A percentile compares a stretch with the other conserved stretches of the same genome.
Evolutionary conservation across 2,113 vertebrate genomes (phyloP).

Genomic region (Embiotoca jacksoni): DNA sequence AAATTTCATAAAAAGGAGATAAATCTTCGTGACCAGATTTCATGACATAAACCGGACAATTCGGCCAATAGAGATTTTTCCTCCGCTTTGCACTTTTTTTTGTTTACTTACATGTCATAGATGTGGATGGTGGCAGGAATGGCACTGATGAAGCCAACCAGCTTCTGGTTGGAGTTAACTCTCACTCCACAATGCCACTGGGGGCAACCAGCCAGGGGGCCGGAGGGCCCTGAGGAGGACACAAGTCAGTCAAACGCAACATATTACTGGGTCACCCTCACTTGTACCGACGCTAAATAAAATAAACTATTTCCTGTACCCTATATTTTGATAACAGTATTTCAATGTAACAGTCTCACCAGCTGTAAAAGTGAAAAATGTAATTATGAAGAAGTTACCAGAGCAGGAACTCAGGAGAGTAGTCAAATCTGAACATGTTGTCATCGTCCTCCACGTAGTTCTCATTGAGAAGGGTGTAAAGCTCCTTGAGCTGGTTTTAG

Average conservation of each 20-base stretch:
- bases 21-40: too few species aligned
- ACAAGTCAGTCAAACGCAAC: neutral
- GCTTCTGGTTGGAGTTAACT: conserved; percentile 96
- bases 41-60: neutral
- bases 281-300: too few species aligned
- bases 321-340: too few species aligned
- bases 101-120: conserved; percentile 91
- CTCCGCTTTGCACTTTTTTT: neutral
- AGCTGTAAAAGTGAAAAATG: neutral
- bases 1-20: too few species aligned
- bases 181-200: conserved; percentile 99
- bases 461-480: conserved; percentile 97
- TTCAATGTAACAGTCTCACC: too few species aligned
- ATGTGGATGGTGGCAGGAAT: conserved; percentile 95
- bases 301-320: too few species aligned
- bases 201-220: conserved; percentile 95
- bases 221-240: conserved; percentile 89
- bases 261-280: neutral
- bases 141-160: conserved; percentile 98
- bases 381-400: conserved; percentile 86
- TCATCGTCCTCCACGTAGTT: conserved; percentile 99
- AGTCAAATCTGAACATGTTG: conserved; percentile 99
- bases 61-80: too few species aligned
- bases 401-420: conserved; percentile 96
- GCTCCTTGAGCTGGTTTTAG: conserved; percentile 91